Evolutionary conservation across 2,888 invertebrate genomes (phyloP), one percentile per base, ranked within the genome.

Genomic region (Melinopterus prodromus): DNA sequence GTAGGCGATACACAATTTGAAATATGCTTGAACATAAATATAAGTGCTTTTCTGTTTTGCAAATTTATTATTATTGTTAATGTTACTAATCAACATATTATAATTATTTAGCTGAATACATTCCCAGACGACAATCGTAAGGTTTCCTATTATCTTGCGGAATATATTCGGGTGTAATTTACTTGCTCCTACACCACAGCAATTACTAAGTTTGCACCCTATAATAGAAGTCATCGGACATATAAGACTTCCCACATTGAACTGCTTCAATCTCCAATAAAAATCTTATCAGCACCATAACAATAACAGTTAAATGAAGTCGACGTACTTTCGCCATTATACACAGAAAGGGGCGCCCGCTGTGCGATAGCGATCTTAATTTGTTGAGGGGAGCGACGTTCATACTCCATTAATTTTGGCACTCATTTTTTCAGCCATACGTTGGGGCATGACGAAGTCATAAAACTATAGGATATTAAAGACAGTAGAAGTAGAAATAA

Each of bases 221-320:
- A 53, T 53, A 53, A 53, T 12, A 53, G 53, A 53, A 53, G 53
- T 53, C 53, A 53, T 53, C 53, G 53, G 12, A 1, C 53, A 53
- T 53, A 53, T 53, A 53, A 53, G 53, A 53, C 53, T 53, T 53
- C 53, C 53, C 53, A 53, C 53, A 53, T 53, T 53, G 9, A 12
- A 53, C 53, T 9, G 53, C 5, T 53, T 53, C 53, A 53, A 53
- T 53, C 53, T 53, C 53, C 53, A 53, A 53, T 53, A 53, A 53
- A 53, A 53, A 53, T 53, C 53, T 53, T 53, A 53, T 53, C 53
- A 53, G 7, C 53, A 0, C 53, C 53, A 53, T 53, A 53, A 53
- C 53, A 53, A 53, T 53, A 53, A 53, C 53, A 53, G 53, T 53
- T 53, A 53, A 53, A 53, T 53, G 53, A 53, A 53, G 53, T 53